A percentile compares a stretch with the other conserved stretches of the same genome.
phyloP scores from a whole-genome alignment of 2,797 vertebrate genomes.

The Spinus pinus region DNA sequence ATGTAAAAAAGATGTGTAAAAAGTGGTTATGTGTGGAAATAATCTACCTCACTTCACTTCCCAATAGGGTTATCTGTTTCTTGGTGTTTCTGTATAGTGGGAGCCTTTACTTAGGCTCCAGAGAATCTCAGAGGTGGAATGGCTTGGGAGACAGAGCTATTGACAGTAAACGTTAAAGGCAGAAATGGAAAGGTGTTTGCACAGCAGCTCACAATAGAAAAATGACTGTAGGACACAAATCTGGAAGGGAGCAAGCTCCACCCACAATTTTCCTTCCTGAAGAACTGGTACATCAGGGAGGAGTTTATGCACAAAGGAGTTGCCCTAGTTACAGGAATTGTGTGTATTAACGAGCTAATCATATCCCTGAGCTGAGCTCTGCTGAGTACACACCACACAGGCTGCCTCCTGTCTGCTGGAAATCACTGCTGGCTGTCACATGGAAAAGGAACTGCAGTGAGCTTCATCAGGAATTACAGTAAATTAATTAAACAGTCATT shows the following conservation, averaged over 20 bases:
- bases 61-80: background rate
- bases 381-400: background rate
- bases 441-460: background rate
- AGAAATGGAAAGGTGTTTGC: background rate
- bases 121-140: background rate
- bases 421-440: background rate
- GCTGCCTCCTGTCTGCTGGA: background rate
- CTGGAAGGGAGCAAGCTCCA: background rate
- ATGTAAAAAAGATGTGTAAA: background rate
- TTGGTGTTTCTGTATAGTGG: background rate
- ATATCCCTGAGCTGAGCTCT: background rate
- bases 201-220: background rate
- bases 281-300: background rate
- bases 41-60: background rate
- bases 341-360: background rate
- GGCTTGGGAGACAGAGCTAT: background rate
- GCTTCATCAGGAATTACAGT: constrained; percentile 3
- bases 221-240: background rate
- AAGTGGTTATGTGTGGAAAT: background rate
- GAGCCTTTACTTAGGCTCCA: background rate
- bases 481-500: constrained; percentile 50
- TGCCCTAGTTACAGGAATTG: background rate
- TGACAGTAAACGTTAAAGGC: background rate
- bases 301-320: background rate
- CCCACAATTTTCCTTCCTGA: background rate